A percentile compares a stretch with the other conserved stretches of the same genome.
Conservation (phyloP, 2,113 vertebrate species). For the Antigone vipio region DNA sequence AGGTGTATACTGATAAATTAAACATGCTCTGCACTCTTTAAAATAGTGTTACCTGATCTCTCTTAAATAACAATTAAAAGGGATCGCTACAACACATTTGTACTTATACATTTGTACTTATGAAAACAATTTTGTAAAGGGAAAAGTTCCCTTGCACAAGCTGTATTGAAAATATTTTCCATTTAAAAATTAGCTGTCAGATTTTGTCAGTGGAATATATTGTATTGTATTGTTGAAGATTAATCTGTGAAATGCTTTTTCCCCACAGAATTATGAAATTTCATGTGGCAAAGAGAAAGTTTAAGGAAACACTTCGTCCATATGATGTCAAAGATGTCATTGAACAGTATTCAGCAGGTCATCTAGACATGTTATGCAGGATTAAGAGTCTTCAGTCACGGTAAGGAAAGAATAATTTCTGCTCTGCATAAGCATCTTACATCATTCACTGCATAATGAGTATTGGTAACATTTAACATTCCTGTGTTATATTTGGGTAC, state of each 20-base stretch:
- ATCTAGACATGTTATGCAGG: conserved; percentile 95
- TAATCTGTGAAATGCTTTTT: background rate
- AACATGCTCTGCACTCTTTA: background rate
- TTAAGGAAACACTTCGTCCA: conserved; percentile 93
- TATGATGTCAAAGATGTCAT: conserved; percentile 98
- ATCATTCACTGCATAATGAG: background rate
- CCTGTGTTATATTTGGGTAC: background rate
- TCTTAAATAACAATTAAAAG: background rate
- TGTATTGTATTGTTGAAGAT: background rate
- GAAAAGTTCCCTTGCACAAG: background rate
- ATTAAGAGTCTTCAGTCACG: conserved; percentile 96
- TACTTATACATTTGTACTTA: background rate
- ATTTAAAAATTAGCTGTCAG: background rate
- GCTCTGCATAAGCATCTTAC: background rate
- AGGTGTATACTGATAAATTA: background rate
- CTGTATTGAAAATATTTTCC: background rate
- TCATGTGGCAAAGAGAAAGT: conserved; percentile 96
- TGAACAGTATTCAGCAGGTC: conserved; percentile 96
- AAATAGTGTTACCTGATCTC: background rate
- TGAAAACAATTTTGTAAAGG: background rate
- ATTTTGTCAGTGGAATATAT: background rate
- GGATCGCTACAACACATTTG: background rate
- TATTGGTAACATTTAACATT: background rate
- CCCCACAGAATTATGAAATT: conserved; percentile 94
- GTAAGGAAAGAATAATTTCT: conserved; percentile 68